Percentiles rank a stretch among this genome's conserved stretches.
Conservation (phyloP, 1,140 invertebrate genomes). For the Caenorhabditis remanei region DNA sequence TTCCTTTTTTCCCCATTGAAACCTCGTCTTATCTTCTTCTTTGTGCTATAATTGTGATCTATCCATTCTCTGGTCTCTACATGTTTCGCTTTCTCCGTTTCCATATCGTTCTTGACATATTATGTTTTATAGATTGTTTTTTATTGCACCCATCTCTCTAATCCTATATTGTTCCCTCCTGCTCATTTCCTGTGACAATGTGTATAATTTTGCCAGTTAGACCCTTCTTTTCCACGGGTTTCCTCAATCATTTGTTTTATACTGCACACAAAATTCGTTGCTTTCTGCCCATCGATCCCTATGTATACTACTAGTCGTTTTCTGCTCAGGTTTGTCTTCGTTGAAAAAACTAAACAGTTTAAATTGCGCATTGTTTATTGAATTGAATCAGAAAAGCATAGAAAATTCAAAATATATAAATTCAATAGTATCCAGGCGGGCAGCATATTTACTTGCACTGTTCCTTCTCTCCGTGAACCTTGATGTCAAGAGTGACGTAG, state of each 20-base stretch:
- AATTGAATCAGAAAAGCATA: not conserved
- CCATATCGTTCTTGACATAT: conserved; percentile 27
- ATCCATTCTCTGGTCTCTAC: not conserved
- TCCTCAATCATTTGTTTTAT: not conserved
- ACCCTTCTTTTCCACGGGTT: not conserved
- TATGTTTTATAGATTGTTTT: conserved; percentile 45
- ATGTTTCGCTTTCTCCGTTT: conserved; percentile 19
- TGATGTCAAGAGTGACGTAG: conserved; percentile 74
- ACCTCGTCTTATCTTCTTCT: conserved; percentile 4
- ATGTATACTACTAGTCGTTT: conserved; percentile 17
- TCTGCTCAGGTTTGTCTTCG: conserved; percentile 34
- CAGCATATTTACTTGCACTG: conserved; percentile 61
- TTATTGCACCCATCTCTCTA: not conserved
- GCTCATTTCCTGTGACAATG: conserved; percentile 48
- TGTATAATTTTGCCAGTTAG: conserved; percentile 51
- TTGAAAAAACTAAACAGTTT: conserved; percentile 21
- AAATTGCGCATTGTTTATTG: no score
- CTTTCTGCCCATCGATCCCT: not conserved
- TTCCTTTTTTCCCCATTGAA: not conserved
- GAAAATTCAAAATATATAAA: conserved; percentile 14
- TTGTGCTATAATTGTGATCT: conserved; percentile 54
- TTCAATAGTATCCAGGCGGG: conserved; percentile 16
- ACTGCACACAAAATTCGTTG: not conserved
- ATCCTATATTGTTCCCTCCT: not conserved
- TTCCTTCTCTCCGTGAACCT: conserved; percentile 69